Conservation (phyloP, 2,888 invertebrate genomes). For the Patella caerulea region DNA sequence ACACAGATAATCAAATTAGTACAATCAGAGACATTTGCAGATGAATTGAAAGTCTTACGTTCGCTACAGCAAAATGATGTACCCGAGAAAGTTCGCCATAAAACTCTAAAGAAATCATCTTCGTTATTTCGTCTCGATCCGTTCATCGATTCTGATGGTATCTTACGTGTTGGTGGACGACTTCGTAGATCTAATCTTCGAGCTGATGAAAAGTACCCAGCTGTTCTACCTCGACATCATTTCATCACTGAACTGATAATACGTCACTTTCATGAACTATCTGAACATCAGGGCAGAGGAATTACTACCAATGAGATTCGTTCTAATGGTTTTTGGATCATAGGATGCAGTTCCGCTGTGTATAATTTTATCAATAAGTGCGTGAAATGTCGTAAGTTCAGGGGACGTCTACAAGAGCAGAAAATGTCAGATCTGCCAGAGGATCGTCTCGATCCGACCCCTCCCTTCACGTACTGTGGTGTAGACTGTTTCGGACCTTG, state of each 20-base stretch:
- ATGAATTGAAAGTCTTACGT: background rate
- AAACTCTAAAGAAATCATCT: no score
- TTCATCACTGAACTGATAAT: conserved; percentile 32
- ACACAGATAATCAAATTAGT: background rate
- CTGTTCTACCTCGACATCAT: conserved; percentile 36
- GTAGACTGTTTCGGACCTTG: no score
- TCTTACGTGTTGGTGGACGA: background rate
- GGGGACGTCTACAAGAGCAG: conserved; percentile 23
- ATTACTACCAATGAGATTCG: no score
- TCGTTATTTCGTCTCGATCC: no score
- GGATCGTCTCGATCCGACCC: conserved; percentile 42
- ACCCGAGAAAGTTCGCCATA: no score
- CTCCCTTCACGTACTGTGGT: no score
- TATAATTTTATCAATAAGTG: conserved; percentile 47
- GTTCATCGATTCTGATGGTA: no score
- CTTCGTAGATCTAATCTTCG: background rate
- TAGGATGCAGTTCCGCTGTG: conserved; percentile 47
- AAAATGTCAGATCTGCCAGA: conserved; percentile 62
- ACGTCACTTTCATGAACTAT: background rate
- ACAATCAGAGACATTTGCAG: background rate
- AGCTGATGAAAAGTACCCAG: conserved; percentile 32
- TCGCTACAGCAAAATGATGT: no score
- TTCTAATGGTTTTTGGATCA: conserved; percentile 54
- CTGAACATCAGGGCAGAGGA: background rate
- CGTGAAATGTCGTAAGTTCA: conserved; percentile 50